A percentile compares a stretch with the other conserved stretches of the same genome.
Conservation (phyloP, 30 jellyfish, hydroid and myxozoan species). For the Clytia hemisphaerica region DNA sequence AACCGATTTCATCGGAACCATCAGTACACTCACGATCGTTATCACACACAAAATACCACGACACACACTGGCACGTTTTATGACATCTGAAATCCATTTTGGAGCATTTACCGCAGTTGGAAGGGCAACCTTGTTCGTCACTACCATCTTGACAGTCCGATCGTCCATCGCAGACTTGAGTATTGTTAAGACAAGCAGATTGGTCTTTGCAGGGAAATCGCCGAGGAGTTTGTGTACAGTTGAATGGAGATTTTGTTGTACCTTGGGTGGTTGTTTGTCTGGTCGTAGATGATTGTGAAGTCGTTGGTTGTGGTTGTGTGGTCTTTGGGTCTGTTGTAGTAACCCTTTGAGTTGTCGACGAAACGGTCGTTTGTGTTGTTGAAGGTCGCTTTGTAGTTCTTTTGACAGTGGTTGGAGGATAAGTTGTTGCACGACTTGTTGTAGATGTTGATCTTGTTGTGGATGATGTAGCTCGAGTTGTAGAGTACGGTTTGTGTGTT, state of each 20-base stretch:
- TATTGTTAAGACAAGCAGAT: conserved; percentile 11
- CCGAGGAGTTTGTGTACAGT: conserved; percentile 10
- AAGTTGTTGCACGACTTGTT: too few relatives aligned
- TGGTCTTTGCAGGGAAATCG: conserved; percentile 7
- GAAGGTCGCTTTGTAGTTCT: background rate
- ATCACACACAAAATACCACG: conserved; percentile 42
- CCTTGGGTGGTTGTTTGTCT: conserved; percentile 2
- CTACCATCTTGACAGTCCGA: conserved; percentile 25
- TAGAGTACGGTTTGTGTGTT: background rate
- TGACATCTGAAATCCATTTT: conserved; percentile 22
- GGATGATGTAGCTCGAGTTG: background rate
- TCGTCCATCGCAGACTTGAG: conserved; percentile 23
- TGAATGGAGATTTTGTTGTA: background rate
- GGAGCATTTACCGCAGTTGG: conserved; percentile 38
- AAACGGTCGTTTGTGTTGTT: background rate
- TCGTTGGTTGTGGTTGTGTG: background rate
- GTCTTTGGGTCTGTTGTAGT: background rate
- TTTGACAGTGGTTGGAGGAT: too few relatives aligned
- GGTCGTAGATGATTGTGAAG: conserved; percentile 1
- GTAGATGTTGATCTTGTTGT: background rate
- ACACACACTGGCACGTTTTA: conserved; percentile 30
- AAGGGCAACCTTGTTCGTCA: conserved; percentile 39
- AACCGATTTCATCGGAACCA: conserved; percentile 50
- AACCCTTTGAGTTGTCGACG: background rate
- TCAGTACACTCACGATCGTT: conserved; percentile 49